Percentiles rank a stretch among this genome's conserved stretches.
Evolutionary conservation across 2,113 vertebrate species (phyloP).

Genomic region (Apaloderma vittatum): DNA sequence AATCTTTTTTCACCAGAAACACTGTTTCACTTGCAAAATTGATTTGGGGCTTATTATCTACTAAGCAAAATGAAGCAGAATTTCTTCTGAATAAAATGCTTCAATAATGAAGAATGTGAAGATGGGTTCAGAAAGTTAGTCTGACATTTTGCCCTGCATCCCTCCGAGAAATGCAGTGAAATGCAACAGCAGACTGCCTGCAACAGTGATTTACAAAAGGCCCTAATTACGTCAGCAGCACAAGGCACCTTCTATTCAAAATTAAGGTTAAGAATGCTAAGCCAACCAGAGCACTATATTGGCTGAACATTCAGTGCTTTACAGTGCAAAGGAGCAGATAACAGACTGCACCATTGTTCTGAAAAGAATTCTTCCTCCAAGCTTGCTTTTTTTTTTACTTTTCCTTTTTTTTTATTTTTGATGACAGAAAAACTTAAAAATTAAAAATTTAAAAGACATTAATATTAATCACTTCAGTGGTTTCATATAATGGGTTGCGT

Average conservation of each 20-base stretch:
- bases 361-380: conserved; percentile 52
- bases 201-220: conserved; percentile 60
- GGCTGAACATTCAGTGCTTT: conserved; percentile 47
- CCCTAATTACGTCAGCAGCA: conserved; percentile 45
- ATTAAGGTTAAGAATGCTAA: conserved; percentile 51
- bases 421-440: conserved; percentile 58
- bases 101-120: conserved; percentile 6
- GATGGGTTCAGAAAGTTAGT: conserved; percentile 48
- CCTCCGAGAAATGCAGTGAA: conserved; percentile 46
- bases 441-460: conserved; percentile 64
- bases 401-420: background rate
- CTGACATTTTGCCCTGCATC: conserved; percentile 46
- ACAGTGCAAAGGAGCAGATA: conserved; percentile 43
- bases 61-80: background rate
- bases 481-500: conserved; percentile 12
- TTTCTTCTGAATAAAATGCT: background rate
- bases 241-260: conserved; percentile 65
- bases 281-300: conserved; percentile 33
- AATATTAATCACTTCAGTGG: conserved; percentile 52
- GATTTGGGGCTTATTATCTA: background rate
- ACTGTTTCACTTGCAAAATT: background rate
- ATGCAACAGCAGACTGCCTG: conserved; percentile 59
- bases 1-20: background rate
- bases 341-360: conserved; percentile 53
- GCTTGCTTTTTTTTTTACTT: background rate